A percentile compares a stretch with the other conserved stretches of the same genome.
Conservation (phyloP, 2,888 invertebrate species). For the Tanypteryx hageni region DNA sequence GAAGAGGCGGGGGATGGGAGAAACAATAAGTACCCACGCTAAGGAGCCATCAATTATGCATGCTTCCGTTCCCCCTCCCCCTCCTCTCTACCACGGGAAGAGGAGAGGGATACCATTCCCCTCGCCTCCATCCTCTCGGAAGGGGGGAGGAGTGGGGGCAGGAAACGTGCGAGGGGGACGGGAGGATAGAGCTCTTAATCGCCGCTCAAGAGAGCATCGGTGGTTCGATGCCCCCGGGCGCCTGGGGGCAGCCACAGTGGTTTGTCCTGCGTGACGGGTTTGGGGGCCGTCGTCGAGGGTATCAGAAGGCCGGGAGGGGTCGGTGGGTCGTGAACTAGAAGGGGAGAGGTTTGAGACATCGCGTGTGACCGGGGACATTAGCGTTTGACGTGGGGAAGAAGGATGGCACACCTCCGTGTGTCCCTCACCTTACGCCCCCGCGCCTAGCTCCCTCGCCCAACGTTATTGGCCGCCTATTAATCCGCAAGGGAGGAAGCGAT, state of each 20-base stretch:
- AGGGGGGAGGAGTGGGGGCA: not conserved
- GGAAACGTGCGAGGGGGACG: not conserved
- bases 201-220: constrained; percentile 19
- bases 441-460: not conserved
- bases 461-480: constrained; percentile 13
- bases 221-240: not conserved
- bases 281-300: not conserved
- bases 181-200: not conserved
- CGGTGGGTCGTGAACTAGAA: too few relatives aligned
- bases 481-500: not conserved
- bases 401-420: not conserved
- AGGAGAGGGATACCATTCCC: not conserved
- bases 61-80: not conserved
- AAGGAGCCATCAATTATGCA: constrained; percentile 28
- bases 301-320: too few relatives aligned
- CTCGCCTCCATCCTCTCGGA: not conserved
- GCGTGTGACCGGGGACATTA: not conserved
- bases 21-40: constrained; percentile 25
- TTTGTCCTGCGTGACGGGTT: not conserved
- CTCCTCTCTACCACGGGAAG: too few relatives aligned
- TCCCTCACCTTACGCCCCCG: too few relatives aligned
- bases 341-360: not conserved
- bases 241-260: not conserved
- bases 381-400: not conserved
- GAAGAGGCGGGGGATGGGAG: not conserved